These are phyloP conservation scores for Araneus ventricosus DNA, from an alignment of 1,140 invertebrate species.

Conservation along the genomic window DNA sequence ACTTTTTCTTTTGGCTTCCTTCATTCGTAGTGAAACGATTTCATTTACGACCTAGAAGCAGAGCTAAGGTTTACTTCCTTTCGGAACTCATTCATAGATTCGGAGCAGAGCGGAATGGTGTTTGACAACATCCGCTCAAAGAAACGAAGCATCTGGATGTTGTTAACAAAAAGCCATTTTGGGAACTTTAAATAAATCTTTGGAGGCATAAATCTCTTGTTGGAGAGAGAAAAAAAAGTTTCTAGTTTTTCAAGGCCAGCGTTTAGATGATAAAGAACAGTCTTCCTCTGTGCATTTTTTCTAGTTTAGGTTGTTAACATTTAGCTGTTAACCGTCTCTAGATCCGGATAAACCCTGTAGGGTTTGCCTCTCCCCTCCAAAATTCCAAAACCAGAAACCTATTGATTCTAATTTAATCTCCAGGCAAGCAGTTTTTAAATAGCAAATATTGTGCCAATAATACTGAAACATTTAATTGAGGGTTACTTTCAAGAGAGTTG, in stretches of 20 bases:
- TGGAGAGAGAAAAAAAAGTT: not conserved
- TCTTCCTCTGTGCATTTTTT: not conserved
- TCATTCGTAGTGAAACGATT: slow-evolving; percentile 19
- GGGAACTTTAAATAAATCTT: slow-evolving; percentile 40
- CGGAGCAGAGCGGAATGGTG: slow-evolving; percentile 2
- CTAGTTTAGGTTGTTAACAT: no score
- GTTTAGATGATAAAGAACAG: not conserved
- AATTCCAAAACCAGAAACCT: no score
- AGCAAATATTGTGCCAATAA: no score
- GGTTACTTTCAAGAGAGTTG: no score
- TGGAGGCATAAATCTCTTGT: not conserved
- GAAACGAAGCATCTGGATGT: slow-evolving; percentile 5
- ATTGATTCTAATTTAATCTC: no score
- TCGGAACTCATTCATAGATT: slow-evolving; percentile 33
- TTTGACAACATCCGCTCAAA: slow-evolving; percentile 8
- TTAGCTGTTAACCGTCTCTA: no score
- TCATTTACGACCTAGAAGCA: slow-evolving; percentile 9
- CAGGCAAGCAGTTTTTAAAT: no score
- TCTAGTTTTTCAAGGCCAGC: not conserved
- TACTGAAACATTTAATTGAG: no score
- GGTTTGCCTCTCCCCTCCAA: no score
- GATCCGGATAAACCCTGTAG: no score
- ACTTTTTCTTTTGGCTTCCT: not conserved
- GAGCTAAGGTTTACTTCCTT: not conserved
- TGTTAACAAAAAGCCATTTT: slow-evolving; percentile 23